Evolutionary conservation across 1,140 invertebrate species (phyloP), one percentile per base, ranked within the genome.

Genomic region (Drosophila seguyi): DNA sequence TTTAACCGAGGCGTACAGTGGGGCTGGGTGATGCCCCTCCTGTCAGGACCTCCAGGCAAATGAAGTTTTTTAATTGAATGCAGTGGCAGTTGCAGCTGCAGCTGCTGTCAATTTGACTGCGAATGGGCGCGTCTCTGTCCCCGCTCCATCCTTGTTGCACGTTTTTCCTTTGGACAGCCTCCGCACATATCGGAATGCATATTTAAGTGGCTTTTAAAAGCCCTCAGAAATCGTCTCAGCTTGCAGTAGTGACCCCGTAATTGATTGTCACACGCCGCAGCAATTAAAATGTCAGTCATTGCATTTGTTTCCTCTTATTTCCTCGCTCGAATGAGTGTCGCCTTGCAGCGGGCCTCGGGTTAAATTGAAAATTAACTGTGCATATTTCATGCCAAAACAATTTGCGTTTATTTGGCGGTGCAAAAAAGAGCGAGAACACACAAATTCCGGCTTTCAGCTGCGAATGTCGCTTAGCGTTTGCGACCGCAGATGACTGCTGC

Each of bases 221-320:
- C 80, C 75, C 63, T 62, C 63, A 73, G 41, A 60, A 68, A 59
- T 59, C 62, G 44, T 52, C 66, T 78, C 75, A 72, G 45, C 62
- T 66, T 59, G 59, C 65, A 71, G 60, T 83, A 55, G 60, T 83
- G 75, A 83, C 75, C 80, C 80, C 76, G 75, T 83, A 83, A 83
- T 83, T 83, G 80, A 83, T 83, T 83, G 80, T 83, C 80, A 83
- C 80, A 66, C 75, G 69, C 80, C 75, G 80, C 80, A 83, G 80
- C 80, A 83, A 83, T 83, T 83, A 83, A 83, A 83, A 75, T 83
- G 80, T 83, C 80, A 79, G 63, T 38, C 57, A 29, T 34, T 42
- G 56, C 56, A 65, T 18, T 76, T 44, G 34, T 66, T 45, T 44
- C 44, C 62, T 75, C 48, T 65, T 53, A 25, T 75, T 61, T 75